phyloP scores from a whole-genome alignment of 2,797 vertebrate genomes.

The Coendou prehensilis region DNA sequence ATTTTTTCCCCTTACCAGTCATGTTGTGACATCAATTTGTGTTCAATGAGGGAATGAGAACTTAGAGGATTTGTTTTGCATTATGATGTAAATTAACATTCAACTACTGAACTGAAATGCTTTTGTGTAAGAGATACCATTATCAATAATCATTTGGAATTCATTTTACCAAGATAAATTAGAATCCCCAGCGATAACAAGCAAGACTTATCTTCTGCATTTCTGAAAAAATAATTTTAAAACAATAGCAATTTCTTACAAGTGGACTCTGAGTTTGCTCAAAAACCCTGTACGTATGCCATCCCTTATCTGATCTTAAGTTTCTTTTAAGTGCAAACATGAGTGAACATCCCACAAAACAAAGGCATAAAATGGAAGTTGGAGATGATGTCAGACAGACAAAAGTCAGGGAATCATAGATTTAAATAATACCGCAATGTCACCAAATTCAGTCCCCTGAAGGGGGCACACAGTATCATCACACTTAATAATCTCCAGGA shows the following conservation, averaged over 20 bases:
- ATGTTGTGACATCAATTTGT: constrained; percentile 81
- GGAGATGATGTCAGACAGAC: background rate
- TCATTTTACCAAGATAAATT: constrained; percentile 86
- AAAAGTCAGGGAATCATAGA: background rate
- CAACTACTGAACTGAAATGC: constrained; percentile 83
- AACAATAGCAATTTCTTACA: constrained; percentile 73
- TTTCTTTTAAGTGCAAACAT: constrained; percentile 76
- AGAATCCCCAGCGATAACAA: constrained; percentile 83
- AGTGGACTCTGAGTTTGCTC: constrained; percentile 73
- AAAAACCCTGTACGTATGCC: constrained; percentile 52
- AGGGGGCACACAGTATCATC: background rate
- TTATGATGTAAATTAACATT: constrained; percentile 85
- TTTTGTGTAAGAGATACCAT: constrained; percentile 84
- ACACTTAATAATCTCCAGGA: background rate
- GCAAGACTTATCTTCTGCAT: constrained; percentile 75
- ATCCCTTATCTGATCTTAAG: constrained; percentile 77
- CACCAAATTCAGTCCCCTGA: background rate
- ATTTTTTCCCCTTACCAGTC: constrained; percentile 74
- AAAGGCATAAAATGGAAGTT: constrained; percentile 32
- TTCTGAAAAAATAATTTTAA: constrained; percentile 73
- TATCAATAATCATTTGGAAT: constrained; percentile 86
- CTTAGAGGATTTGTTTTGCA: constrained; percentile 86
- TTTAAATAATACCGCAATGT: background rate
- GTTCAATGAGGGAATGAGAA: constrained; percentile 82
- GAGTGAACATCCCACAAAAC: constrained; percentile 73